Base-by-base conservation (phyloP, 2,888 invertebrate species). In the Hoplodrina blanda region DNA sequence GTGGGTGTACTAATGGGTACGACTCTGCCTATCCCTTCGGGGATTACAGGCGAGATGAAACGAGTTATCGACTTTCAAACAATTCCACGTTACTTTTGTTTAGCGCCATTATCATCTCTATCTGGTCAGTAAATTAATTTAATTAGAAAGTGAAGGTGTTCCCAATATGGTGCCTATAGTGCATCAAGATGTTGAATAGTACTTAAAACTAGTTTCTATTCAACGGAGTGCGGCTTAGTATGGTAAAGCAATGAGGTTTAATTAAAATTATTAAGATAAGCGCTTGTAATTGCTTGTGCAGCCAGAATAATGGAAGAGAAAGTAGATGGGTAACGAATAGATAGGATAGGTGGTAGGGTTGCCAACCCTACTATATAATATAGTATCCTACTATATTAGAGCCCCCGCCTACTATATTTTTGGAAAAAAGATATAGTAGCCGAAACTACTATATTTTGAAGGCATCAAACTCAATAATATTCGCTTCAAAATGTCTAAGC, bases 251-350 rank as follows among this genome's bases (percentile, higher is more conserved):
- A 62, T 25, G 54, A 52, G 52, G 62, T 52, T 49, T 63, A 62
- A 74, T 73, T 74, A 73, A 44, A 74, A 37, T 44, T 30, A 63
- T 68, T 73, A 53, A 67, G 73, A 73, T 78, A 78, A 37, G 49
- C 41, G 15, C n/a, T 30, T 19, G 25, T 62, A 50, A 72, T 54
- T 53, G 64, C 49, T 59, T 37, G 33, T 37, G 41, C 1, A 56
- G 49, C 2, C 19, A 49, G n/a, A 75, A 76, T 76, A 65, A 76
- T 66, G 15, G 50, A 53, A 20, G 67, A 73, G 68, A 78, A 73
- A 78, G 68, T 55, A 25, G 11, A 4, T 37, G 50, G 1, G 46
- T 46, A 46, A 17, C 4, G 3, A 1, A 17, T 46, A 46, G 17
- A 46, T 15, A 44, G 41, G 41, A n/a, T n/a, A n/a, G n/a, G n/a